Evolutionary conservation across 1,140 invertebrate genomes (phyloP), one percentile per base, ranked within the genome.

Genomic region (Rhopalosiphum maidis): DNA sequence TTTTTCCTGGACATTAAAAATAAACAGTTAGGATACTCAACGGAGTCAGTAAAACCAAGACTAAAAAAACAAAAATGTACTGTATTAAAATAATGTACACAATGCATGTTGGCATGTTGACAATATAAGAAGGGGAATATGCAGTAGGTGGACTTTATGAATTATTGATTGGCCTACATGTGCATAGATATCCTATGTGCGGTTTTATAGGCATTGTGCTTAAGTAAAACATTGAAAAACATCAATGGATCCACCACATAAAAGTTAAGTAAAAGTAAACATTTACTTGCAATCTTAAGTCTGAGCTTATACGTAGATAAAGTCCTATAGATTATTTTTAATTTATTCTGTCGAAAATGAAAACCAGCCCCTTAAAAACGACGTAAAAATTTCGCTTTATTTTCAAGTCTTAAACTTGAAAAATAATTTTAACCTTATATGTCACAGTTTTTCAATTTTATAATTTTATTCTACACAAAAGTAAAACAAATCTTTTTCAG

Each of bases 111-210:
- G 90, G 90, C 90, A 91, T 83, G 68, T 82, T 91, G 90, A 91
- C 90, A 91, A 90, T 90, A 46, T 43, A 68, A 43, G 89, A 68
- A 68, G 54, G 89, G 48, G 89, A 25, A 43, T 90, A 68, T 90
- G 89, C 54, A 68, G 89, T 90, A 90, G 89, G 89, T 90, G 89
- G 89, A 90, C 55, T 60, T 90, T 43, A 90, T 90, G 77, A 92
- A 92, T 92, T 92, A 92, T 92, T 92, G 90, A 92, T 92, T 92
- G 90, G 90, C 90, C 90, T 92, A 92, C 60, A 92, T 92, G 46
- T 83, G 46, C 55, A 90, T 25, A 37, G 55, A 68, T 90, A 90
- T 90, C 25, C 54, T 90, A 68, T 46, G 25, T 43, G 55, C 35
- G 21, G 51, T 90, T 90, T 7, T 60, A 60, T 60, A 23, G 37